Percentiles rank a stretch among this genome's conserved stretches.
phyloP scores from a whole-genome alignment of 2,797 vertebrate species.

The Apogon hyalosoma region DNA sequence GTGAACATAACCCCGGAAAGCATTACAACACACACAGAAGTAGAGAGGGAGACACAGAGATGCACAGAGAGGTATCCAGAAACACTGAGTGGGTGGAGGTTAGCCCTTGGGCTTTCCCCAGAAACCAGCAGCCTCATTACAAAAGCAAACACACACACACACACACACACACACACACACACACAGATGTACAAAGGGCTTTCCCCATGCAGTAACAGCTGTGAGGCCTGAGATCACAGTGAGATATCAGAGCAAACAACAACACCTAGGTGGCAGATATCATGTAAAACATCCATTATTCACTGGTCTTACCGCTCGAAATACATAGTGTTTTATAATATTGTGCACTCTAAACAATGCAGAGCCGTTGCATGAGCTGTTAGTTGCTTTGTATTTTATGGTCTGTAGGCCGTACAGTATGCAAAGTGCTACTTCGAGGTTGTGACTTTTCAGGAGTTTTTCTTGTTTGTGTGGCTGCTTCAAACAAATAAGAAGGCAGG shows the following conservation, averaged over 20 bases:
- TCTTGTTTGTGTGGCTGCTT: slow-evolving; percentile 49
- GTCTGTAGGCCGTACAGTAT: slow-evolving; percentile 6
- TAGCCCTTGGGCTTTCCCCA: slow-evolving; percentile 78
- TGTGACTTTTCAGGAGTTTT: slow-evolving; percentile 52
- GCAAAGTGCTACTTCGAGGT: slow-evolving; percentile 8
- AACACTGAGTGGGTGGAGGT: slow-evolving; percentile 75
- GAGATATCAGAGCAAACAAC: slow-evolving; percentile 55
- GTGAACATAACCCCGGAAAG: slow-evolving; percentile 48
- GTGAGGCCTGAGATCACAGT: slow-evolving; percentile 59
- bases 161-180: slow-evolving; percentile 47
- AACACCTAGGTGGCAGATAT: slow-evolving; percentile 50
- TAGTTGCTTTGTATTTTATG: background rate
- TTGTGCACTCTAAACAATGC: background rate
- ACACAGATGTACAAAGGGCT: slow-evolving; percentile 68
- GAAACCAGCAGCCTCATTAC: slow-evolving; percentile 75
- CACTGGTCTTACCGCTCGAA: slow-evolving; percentile 9
- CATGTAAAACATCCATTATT: slow-evolving; percentile 57
- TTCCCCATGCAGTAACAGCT: slow-evolving; percentile 69
- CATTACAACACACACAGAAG: slow-evolving; percentile 21
- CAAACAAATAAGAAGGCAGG: slow-evolving; percentile 57
- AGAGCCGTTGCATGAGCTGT: background rate
- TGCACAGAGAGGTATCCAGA: slow-evolving; percentile 65
- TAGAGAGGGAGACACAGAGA: slow-evolving; percentile 43
- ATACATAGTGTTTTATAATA: background rate
- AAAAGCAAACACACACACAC: slow-evolving; percentile 71